phyloP scores from a whole-genome alignment of 1,140 invertebrate genomes.

The Potamilus streckersoni region DNA sequence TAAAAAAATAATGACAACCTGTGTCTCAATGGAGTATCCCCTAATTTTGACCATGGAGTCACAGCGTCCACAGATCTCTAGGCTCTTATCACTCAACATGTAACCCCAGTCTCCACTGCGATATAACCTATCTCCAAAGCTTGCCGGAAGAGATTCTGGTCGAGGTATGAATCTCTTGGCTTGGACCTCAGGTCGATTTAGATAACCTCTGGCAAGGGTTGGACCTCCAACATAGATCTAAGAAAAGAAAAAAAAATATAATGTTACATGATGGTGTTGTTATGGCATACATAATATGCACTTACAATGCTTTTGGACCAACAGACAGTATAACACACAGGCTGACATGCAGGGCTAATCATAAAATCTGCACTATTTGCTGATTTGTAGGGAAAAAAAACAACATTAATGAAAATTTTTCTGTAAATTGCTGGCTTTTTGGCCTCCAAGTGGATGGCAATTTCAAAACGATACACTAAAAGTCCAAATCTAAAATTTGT shows the following conservation, averaged over 20 bases:
- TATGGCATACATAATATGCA: not conserved
- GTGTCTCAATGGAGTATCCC: constrained; percentile 72
- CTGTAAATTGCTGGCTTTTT: too few species aligned
- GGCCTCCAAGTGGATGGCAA: too few species aligned
- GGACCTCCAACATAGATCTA: constrained; percentile 72
- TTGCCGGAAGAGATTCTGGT: constrained; percentile 37
- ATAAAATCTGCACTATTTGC: too few species aligned
- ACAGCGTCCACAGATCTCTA: constrained; percentile 72
- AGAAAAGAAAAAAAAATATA: constrained; percentile 1
- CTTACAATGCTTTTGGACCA: too few species aligned
- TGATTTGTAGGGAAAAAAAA: too few species aligned
- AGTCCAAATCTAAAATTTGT: too few species aligned
- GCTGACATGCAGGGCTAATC: too few species aligned
- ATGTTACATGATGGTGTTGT: not conserved
- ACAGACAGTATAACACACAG: too few species aligned
- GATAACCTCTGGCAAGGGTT: constrained; percentile 69
- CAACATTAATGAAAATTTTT: too few species aligned
- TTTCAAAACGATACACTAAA: too few species aligned
- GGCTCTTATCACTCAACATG: constrained; percentile 67
- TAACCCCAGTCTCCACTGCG: constrained; percentile 72
- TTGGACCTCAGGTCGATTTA: constrained; percentile 71
- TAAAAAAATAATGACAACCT: constrained; percentile 53
- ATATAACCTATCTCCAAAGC: constrained; percentile 63
- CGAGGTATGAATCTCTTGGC: constrained; percentile 66
- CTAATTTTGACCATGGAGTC: constrained; percentile 73